phyloP scores from a whole-genome alignment of 2,888 invertebrate genomes.

The Tryphoninae sp. region DNA sequence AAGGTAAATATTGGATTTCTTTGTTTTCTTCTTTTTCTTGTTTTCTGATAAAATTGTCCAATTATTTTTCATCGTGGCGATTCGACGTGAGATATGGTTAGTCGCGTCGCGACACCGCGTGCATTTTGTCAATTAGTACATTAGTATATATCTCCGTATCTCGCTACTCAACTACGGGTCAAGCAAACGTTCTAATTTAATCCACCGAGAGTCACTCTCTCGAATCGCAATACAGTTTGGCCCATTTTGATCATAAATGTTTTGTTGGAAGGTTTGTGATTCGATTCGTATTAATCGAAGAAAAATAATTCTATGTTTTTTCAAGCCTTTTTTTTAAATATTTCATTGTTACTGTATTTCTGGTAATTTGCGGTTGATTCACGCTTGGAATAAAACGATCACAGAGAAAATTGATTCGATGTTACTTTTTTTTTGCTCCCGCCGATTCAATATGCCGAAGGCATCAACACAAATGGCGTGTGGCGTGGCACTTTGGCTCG shows the following conservation, averaged over 20 bases:
- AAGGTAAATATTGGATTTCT: background rate
- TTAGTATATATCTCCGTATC: background rate
- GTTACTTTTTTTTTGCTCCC: background rate
- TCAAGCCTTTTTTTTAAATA: background rate
- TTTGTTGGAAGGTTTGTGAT: background rate
- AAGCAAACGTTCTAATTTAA: conserved; percentile 57
- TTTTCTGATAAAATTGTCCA: conserved; percentile 22
- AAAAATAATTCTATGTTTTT: background rate
- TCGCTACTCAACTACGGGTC: conserved; percentile 21
- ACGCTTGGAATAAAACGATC: background rate
- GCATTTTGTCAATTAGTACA: conserved; percentile 44
- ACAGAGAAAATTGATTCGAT: background rate
- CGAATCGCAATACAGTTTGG: conserved; percentile 25
- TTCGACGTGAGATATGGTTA: background rate
- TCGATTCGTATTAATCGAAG: background rate
- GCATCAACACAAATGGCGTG: conserved; percentile 60
- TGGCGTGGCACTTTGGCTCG: conserved; percentile 55
- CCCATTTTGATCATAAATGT: conserved; percentile 41
- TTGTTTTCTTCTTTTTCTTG: background rate
- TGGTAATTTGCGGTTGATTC: background rate
- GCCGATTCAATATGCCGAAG: conserved; percentile 46
- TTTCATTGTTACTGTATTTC: background rate
- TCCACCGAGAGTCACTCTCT: conserved; percentile 23
- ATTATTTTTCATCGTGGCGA: background rate
- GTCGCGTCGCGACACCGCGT: background rate